Evolutionary conservation across 2,113 vertebrate species (phyloP).

Genomic region (Dolichallabes microphthalmus): DNA sequence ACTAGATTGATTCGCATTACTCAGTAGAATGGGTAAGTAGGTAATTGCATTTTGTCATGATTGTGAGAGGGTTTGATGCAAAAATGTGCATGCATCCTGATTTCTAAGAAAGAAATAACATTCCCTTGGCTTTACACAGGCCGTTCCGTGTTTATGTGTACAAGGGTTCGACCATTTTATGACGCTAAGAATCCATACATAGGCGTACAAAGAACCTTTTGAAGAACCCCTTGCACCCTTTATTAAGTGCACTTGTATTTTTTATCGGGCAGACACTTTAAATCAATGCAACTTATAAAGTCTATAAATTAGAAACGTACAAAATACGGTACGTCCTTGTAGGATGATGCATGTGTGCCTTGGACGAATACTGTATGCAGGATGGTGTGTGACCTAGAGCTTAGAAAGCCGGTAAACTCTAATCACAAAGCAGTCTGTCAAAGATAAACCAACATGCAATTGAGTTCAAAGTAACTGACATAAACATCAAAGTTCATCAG

Average conservation of each 20-base stretch:
- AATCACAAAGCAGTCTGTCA: not conserved
- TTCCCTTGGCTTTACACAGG: not conserved
- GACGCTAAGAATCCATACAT: not conserved
- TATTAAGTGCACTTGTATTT: not conserved
- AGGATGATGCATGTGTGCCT: not conserved
- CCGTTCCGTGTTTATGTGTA: not conserved
- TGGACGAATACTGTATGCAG: not conserved
- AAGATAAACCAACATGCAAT: not conserved
- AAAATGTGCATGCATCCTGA: not conserved
- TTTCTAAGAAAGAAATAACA: not conserved
- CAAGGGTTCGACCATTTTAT: not conserved
- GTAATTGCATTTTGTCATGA: conserved; percentile 4
- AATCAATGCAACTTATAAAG: not conserved
- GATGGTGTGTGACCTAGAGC: not conserved
- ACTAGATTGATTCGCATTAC: conserved; percentile 21
- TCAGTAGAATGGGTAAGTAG: not conserved
- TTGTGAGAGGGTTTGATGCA: not conserved
- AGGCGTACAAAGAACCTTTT: not conserved
- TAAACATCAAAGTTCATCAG: not conserved
- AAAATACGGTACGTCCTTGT: not conserved
- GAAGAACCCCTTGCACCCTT: not conserved
- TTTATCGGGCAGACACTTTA: not conserved
- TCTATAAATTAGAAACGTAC: not conserved
- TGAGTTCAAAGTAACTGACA: not conserved
- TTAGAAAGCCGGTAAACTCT: not conserved